These are phyloP conservation scores for Drosophila borealis DNA, from an alignment of 2,888 invertebrate species.

Conservation along the genomic window DNA sequence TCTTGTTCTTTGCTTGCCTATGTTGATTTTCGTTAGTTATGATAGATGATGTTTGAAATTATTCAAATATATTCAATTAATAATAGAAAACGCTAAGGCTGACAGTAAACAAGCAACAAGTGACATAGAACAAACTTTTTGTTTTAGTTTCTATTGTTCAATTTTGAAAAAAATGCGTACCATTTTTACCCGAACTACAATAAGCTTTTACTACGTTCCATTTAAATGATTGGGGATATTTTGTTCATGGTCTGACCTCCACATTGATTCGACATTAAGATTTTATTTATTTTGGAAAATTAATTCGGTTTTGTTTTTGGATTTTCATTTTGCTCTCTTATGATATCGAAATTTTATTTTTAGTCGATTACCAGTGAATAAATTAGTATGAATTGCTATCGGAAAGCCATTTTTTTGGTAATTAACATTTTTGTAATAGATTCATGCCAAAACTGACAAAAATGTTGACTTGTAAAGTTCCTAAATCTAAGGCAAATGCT, in stretches of 20 bases:
- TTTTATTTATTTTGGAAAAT: too few relatives aligned
- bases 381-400: too few relatives aligned
- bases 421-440: too few relatives aligned
- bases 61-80: conserved; percentile 79
- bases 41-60: conserved; percentile 68
- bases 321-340: neutral
- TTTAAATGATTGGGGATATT: too few relatives aligned
- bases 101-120: conserved; percentile 50
- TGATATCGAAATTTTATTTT: neutral
- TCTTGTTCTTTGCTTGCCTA: conserved; percentile 11
- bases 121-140: neutral
- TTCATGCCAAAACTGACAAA: too few relatives aligned
- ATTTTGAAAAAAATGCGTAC: neutral
- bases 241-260: too few relatives aligned
- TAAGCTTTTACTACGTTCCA: too few relatives aligned
- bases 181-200: neutral
- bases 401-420: too few relatives aligned
- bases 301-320: too few relatives aligned
- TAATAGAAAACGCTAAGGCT: conserved; percentile 37
- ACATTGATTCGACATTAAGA: too few relatives aligned
- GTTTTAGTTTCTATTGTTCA: neutral
- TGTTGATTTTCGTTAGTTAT: conserved; percentile 68
- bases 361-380: too few relatives aligned
- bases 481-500: neutral
- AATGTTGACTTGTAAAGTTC: too few relatives aligned